These are phyloP conservation scores for Athripsodes cinereus DNA, from an alignment of 2,888 invertebrate species.

Conservation along the genomic window DNA sequence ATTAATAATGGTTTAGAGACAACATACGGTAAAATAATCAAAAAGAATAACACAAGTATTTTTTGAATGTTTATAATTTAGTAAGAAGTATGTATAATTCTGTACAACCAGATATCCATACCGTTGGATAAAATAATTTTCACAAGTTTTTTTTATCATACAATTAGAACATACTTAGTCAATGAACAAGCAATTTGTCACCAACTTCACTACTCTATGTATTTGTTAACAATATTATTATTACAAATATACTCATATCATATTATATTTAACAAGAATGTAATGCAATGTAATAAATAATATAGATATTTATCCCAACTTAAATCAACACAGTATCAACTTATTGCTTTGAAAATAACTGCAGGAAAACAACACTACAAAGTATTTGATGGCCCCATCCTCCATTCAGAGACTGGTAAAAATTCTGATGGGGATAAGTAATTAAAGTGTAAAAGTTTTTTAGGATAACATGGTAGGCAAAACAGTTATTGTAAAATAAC, in stretches of 20 bases:
- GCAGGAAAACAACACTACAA: no score
- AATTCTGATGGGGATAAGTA: no score
- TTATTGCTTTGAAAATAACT: no score
- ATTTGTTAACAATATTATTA: background rate
- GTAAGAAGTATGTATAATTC: conserved; percentile 27
- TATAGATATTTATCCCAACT: no score
- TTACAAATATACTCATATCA: background rate
- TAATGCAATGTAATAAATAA: no score
- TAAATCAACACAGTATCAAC: no score
- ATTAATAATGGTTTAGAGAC: no score
- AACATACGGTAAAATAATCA: no score
- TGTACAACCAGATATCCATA: conserved; percentile 27
- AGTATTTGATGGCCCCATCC: background rate
- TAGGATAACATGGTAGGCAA: no score
- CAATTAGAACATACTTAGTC: conserved; percentile 14
- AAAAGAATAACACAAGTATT: background rate
- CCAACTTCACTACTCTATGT: background rate
- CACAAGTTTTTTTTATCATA: conserved; percentile 20
- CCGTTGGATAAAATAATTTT: conserved; percentile 24
- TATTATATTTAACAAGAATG: background rate
- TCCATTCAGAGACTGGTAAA: no score
- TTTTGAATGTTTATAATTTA: conserved; percentile 22
- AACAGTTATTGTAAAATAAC: no score
- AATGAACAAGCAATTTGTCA: background rate
- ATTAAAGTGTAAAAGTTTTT: no score